phyloP scores from a whole-genome alignment of 2,888 invertebrate species.

The Leptothorax acervorum region DNA sequence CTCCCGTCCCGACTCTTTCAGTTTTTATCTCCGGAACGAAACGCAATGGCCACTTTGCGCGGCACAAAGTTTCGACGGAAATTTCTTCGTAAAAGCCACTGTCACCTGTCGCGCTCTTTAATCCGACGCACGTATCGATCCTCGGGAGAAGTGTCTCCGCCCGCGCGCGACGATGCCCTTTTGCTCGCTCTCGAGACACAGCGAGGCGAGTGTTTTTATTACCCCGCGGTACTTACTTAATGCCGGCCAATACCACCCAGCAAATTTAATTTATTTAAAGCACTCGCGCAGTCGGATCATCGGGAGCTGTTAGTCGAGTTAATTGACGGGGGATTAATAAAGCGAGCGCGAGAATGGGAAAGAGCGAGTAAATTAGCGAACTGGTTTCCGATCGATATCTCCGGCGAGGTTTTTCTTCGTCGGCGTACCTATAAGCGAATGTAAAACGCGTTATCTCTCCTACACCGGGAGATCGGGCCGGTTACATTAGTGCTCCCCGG shows the following conservation, averaged over 20 bases:
- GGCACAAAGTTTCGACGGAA: constrained; percentile 77
- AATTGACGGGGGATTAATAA: constrained; percentile 54
- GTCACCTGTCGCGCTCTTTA: constrained; percentile 76
- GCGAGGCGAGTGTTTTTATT: constrained; percentile 46
- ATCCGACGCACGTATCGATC: constrained; percentile 75
- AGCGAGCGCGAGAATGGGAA: constrained; percentile 32
- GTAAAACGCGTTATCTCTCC: constrained; percentile 33
- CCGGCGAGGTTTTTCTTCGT: constrained; percentile 39
- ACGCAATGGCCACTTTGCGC: constrained; percentile 86
- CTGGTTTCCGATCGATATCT: constrained; percentile 55
- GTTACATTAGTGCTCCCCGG: constrained; percentile 27
- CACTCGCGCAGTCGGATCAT: constrained; percentile 49
- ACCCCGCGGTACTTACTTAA: constrained; percentile 48
- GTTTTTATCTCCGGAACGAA: constrained; percentile 79
- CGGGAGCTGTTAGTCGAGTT: constrained; percentile 53
- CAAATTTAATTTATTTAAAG: constrained; percentile 56
- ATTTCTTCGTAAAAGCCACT: constrained; percentile 77
- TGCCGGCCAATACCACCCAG: constrained; percentile 44
- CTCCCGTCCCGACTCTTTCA: constrained; percentile 61
- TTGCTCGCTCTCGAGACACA: constrained; percentile 4
- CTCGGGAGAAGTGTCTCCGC: constrained; percentile 60
- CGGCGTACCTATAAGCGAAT: constrained; percentile 8
- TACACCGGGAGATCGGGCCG: neutral
- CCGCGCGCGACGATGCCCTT: constrained; percentile 36
- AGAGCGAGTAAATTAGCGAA: constrained; percentile 58